Conservation (phyloP, 2,888 invertebrate genomes). For the Thecophora atra region DNA sequence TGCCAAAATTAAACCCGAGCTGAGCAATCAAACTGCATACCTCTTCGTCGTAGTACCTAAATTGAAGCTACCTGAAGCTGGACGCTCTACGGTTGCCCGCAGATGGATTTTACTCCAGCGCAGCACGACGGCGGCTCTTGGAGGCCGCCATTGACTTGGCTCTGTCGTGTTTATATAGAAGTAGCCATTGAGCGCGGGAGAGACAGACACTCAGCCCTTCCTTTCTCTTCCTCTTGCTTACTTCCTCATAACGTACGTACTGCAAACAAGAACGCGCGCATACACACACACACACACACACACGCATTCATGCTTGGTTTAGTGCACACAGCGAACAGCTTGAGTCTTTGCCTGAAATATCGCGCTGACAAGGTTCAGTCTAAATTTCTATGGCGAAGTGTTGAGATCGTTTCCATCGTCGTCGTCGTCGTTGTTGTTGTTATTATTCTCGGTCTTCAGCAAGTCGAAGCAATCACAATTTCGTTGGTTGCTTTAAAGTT, state of each 20-base stretch:
- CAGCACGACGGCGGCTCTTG: slow-evolving; percentile 16
- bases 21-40: slow-evolving; percentile 14
- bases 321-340: slow-evolving; percentile 19
- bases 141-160: slow-evolving; percentile 13
- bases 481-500: slow-evolving; percentile 12
- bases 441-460: slow-evolving; percentile 43
- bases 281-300: neutral
- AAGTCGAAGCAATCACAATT: slow-evolving; percentile 13
- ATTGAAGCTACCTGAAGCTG: slow-evolving; percentile 31
- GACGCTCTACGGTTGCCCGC: slow-evolving; percentile 1
- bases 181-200: neutral
- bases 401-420: slow-evolving; percentile 48
- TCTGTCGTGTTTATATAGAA: neutral
- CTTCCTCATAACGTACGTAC: slow-evolving; percentile 13
- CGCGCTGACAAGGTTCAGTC: slow-evolving; percentile 51
- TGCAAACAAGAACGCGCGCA: slow-evolving; percentile 4
- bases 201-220: slow-evolving; percentile 17
- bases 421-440: slow-evolving; percentile 47
- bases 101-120: slow-evolving; percentile 17
- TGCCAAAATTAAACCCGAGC: slow-evolving; percentile 17
- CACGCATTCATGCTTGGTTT: slow-evolving; percentile 2
- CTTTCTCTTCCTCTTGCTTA: slow-evolving; percentile 16
- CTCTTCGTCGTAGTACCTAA: slow-evolving; percentile 8
- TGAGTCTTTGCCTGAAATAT: neutral
- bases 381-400: slow-evolving; percentile 49